Conservation (phyloP, 2,888 invertebrate genomes). For the Amphimallon solstitiale region DNA sequence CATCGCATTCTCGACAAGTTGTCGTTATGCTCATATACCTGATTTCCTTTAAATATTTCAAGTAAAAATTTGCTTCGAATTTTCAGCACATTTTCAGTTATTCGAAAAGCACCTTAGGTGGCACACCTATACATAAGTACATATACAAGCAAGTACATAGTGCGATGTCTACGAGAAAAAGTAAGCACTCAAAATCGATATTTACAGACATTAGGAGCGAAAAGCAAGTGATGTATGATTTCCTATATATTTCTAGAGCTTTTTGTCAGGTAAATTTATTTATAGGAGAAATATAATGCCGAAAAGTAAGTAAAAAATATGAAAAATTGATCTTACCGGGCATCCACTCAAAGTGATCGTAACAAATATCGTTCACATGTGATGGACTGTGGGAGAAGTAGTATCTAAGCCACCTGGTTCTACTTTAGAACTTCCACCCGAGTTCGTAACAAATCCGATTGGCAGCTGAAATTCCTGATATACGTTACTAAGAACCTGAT, state of each 20-base stretch:
- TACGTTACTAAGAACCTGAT: slow-evolving; percentile 32
- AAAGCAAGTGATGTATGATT: slow-evolving; percentile 29
- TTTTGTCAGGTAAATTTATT: slow-evolving; percentile 39
- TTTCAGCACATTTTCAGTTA: slow-evolving; percentile 5
- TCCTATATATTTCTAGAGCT: slow-evolving; percentile 34
- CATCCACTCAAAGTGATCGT: slow-evolving; percentile 50
- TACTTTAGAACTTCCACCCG: slow-evolving; percentile 52
- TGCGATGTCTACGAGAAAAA: not conserved
- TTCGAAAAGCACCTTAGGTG: not conserved
- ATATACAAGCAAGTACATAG: too few species aligned
- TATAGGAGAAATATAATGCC: slow-evolving; percentile 36
- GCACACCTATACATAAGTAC: not conserved
- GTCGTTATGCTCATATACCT: not conserved
- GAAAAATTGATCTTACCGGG: slow-evolving; percentile 40
- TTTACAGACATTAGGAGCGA: slow-evolving; percentile 27
- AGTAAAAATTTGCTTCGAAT: slow-evolving; percentile 1
- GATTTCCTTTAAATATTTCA: slow-evolving; percentile 12
- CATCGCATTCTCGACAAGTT: too few species aligned
- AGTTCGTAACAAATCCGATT: slow-evolving; percentile 52
- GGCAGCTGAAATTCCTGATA: slow-evolving; percentile 48
- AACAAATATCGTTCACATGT: slow-evolving; percentile 56
- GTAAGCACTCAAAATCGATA: slow-evolving; percentile 25
- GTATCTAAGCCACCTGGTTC: slow-evolving; percentile 55
- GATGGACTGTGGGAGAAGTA: slow-evolving; percentile 60
- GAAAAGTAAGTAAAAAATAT: slow-evolving; percentile 40